Conservation (phyloP, 2,113 vertebrate genomes). For the Australoheros scitulus region DNA sequence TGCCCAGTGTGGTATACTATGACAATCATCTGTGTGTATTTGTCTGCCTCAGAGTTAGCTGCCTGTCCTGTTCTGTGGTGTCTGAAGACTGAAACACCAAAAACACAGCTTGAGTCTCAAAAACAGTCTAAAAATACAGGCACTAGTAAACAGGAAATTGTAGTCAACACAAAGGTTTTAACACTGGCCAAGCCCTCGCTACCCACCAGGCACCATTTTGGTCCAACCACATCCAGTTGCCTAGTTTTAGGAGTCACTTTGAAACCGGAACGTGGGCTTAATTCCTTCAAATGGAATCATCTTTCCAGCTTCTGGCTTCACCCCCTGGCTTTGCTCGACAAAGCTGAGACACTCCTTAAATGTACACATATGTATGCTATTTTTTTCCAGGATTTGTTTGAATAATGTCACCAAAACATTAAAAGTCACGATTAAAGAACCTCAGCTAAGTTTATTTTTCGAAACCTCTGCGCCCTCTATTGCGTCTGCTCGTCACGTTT, state of each 20-base stretch:
- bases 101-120: conserved; percentile 38
- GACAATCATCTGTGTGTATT: neutral
- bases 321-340: too few relatives aligned
- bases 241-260: conserved; percentile 48
- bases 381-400: neutral
- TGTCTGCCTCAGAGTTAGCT: conserved; percentile 32
- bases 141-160: conserved; percentile 65
- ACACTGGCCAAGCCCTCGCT: conserved; percentile 41
- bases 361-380: neutral
- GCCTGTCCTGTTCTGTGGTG: neutral
- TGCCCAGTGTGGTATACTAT: neutral
- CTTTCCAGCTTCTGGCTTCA: neutral
- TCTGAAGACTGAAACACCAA: conserved; percentile 17
- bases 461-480: neutral
- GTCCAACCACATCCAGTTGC: conserved; percentile 67
- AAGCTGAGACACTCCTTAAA: neutral
- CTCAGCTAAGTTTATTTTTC: neutral
- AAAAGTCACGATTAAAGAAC: neutral
- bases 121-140: conserved; percentile 54
- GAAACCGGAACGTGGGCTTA: conserved; percentile 33
- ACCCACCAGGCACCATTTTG: conserved; percentile 59
- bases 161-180: conserved; percentile 49
- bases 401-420: neutral
- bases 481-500: neutral
- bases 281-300: neutral